Evolutionary conservation across 2,113 vertebrate genomes (phyloP).

Genomic region (Gracilinanus agilis): DNA sequence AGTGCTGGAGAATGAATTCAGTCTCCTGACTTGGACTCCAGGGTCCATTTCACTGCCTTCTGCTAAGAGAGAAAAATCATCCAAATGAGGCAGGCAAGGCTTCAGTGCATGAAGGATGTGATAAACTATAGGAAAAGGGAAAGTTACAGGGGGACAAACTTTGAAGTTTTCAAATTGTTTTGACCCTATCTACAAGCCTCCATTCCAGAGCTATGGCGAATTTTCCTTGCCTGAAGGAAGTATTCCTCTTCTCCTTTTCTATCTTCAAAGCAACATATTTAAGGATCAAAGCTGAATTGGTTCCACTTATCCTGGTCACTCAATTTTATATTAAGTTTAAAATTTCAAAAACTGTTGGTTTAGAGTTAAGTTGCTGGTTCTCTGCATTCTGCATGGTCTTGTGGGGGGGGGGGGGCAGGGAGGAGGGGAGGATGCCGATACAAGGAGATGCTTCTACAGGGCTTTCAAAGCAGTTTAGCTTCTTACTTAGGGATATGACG

Average conservation of each 20-base stretch:
- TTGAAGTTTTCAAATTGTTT: constrained; percentile 19
- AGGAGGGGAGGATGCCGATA: constrained; percentile 48
- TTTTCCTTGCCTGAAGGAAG: constrained; percentile 69
- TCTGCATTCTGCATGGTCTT: constrained; percentile 31
- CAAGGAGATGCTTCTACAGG: constrained; percentile 35
- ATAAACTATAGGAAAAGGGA: background rate
- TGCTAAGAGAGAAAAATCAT: background rate
- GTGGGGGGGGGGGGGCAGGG: background rate
- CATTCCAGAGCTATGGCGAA: constrained; percentile 43
- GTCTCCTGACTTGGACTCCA: background rate
- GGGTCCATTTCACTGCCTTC: background rate
- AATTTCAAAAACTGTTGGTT: constrained; percentile 58
- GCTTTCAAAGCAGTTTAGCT: background rate
- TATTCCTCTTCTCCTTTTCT: constrained; percentile 57
- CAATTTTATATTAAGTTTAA: constrained; percentile 61
- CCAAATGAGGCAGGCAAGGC: background rate
- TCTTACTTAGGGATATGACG: background rate
- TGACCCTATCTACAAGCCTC: constrained; percentile 48
- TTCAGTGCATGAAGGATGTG: background rate
- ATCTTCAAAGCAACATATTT: constrained; percentile 77
- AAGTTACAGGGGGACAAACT: background rate
- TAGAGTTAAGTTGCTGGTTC: constrained; percentile 55
- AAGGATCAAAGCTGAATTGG: constrained; percentile 71
- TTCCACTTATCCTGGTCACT: constrained; percentile 61
- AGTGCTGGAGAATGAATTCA: background rate